phyloP scores from a whole-genome alignment of 2,888 invertebrate genomes.

The Andrena trimmerana region DNA sequence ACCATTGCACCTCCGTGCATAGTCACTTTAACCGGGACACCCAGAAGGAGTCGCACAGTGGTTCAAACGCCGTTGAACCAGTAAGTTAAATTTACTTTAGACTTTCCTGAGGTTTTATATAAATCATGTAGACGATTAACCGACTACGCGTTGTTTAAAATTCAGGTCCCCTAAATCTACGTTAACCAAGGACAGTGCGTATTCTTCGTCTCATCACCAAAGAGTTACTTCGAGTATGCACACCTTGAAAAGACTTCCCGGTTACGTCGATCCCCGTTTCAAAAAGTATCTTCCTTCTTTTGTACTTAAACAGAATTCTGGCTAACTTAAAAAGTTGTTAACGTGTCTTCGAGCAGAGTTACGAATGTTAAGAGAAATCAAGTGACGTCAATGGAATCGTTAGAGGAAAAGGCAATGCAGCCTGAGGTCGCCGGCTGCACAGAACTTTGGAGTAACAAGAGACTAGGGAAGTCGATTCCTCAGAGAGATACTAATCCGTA shows the following conservation, averaged over 20 bases:
- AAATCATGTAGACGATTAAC: neutral
- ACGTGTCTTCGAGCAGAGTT: constrained; percentile 39
- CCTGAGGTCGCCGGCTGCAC: constrained; percentile 49
- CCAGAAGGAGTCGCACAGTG: constrained; percentile 76
- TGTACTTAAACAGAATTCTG: neutral
- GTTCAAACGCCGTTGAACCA: constrained; percentile 70
- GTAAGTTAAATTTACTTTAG: constrained; percentile 62
- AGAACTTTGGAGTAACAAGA: constrained; percentile 39
- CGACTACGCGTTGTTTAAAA: neutral
- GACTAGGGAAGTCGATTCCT: constrained; percentile 50
- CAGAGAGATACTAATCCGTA: constrained; percentile 68
- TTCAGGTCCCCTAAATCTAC: constrained; percentile 44
- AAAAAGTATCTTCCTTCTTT: constrained; percentile 73
- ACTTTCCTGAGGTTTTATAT: neutral
- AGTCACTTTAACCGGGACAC: constrained; percentile 74
- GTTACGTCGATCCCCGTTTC: constrained; percentile 80
- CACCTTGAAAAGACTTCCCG: constrained; percentile 71
- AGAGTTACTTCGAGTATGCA: constrained; percentile 53
- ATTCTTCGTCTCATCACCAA: constrained; percentile 31
- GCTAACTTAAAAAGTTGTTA: constrained; percentile 25
- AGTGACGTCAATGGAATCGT: constrained; percentile 59
- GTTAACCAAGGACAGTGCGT: constrained; percentile 37
- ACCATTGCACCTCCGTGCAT: constrained; percentile 77
- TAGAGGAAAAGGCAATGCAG: constrained; percentile 57
- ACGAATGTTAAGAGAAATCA: constrained; percentile 62